Evolutionary conservation across 1,140 invertebrate species (phyloP).

Genomic region (Sesamia nonagrioides): DNA sequence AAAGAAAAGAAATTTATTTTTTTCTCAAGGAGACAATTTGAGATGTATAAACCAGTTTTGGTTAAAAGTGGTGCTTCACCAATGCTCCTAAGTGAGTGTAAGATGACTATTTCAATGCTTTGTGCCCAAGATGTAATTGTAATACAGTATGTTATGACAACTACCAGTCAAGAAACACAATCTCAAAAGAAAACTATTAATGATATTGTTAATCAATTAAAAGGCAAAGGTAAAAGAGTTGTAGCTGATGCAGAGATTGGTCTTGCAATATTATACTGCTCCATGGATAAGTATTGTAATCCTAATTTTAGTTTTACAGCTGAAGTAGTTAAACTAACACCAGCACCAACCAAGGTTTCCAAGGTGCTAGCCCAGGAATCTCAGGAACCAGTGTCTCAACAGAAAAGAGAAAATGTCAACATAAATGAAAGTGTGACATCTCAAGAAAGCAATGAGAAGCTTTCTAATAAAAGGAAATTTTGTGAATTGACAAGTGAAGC

Average conservation of each 20-base stretch:
- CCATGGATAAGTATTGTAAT: constrained; percentile 90
- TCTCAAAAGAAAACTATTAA: constrained; percentile 80
- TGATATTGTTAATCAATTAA: constrained; percentile 82
- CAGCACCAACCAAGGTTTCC: constrained; percentile 51
- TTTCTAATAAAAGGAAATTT: constrained; percentile 70
- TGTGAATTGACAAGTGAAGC: constrained; percentile 59
- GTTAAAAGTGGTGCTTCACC: constrained; percentile 78
- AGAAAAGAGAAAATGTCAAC: constrained; percentile 67
- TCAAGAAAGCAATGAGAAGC: constrained; percentile 47
- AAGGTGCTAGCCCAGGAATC: constrained; percentile 77
- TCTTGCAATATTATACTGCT: constrained; percentile 89
- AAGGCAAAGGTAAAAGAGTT: constrained; percentile 86
- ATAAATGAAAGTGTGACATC: constrained; percentile 76
- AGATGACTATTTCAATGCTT: constrained; percentile 83
- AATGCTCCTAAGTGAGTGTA: constrained; percentile 79
- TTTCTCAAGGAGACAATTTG: constrained; percentile 88
- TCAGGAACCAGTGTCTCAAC: constrained; percentile 62
- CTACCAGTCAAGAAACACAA: constrained; percentile 82
- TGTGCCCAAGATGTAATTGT: constrained; percentile 83
- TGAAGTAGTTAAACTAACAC: constrained; percentile 74
- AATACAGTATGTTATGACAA: constrained; percentile 83
- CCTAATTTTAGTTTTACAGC: constrained; percentile 85
- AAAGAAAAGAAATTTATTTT: constrained; percentile 89
- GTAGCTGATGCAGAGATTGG: constrained; percentile 91
- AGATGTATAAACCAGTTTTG: constrained; percentile 86